Percentiles rank a stretch among this genome's conserved stretches.
Evolutionary conservation across 2,113 vertebrate species (phyloP).

Genomic region (Candoia aspera): DNA sequence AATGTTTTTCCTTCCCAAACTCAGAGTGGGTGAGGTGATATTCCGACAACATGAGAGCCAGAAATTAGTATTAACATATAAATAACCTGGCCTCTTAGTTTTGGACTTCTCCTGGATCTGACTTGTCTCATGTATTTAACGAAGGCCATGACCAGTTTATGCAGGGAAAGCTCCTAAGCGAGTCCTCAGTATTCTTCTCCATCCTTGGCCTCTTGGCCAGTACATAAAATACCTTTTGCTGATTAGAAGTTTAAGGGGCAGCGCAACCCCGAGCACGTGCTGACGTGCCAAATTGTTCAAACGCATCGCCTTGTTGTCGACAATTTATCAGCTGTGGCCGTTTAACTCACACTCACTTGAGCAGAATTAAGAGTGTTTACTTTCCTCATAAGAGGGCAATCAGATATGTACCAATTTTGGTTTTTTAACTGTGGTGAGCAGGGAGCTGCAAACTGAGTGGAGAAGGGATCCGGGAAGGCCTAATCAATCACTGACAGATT

Average conservation of each 20-base stretch:
- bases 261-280: conserved; percentile 28
- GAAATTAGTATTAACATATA: conserved; percentile 55
- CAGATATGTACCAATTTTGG: conserved; percentile 86
- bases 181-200: conserved; percentile 40
- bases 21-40: background rate
- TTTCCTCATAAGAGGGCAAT: conserved; percentile 89
- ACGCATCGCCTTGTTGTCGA: conserved; percentile 65
- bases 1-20: background rate
- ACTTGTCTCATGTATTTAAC: conserved; percentile 56
- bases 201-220: conserved; percentile 55
- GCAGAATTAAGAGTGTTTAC: conserved; percentile 91
- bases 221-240: conserved; percentile 59
- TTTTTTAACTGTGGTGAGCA: conserved; percentile 82
- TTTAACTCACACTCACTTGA: conserved; percentile 79
- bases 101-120: conserved; percentile 42
- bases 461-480: conserved; percentile 87
- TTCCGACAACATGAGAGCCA: too few relatives aligned
- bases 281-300: conserved; percentile 46
- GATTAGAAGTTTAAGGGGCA: conserved; percentile 66
- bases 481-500: conserved; percentile 99
- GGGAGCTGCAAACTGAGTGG: conserved; percentile 77
- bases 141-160: conserved; percentile 69
- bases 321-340: conserved; percentile 72
- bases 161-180: conserved; percentile 46
- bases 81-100: conserved; percentile 65